These are phyloP conservation scores for Hafferia zeledoni DNA, from an alignment of 2,797 vertebrate genomes.

Conservation along the genomic window DNA sequence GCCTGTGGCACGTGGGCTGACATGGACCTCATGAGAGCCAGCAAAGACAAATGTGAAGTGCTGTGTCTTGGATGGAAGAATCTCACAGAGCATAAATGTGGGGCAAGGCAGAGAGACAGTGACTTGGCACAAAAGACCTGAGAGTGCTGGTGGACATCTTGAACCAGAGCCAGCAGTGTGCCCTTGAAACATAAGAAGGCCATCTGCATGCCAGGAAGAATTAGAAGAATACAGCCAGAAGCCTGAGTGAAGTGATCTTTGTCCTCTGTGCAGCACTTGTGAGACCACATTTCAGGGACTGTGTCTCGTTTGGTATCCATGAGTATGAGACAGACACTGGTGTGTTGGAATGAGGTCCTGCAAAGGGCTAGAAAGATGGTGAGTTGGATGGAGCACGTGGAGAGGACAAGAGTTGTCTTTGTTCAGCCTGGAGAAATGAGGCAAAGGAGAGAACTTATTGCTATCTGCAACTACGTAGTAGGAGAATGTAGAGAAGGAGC, in stretches of 20 bases:
- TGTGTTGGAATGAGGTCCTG: not conserved
- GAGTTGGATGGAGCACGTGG: rapidly evolving
- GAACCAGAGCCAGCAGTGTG: not conserved
- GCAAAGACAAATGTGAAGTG: not conserved
- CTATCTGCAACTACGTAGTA: rapidly evolving
- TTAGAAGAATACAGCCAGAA: not conserved
- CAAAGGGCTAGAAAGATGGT: not conserved
- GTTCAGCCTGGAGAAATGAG: not conserved
- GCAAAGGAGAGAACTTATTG: not conserved
- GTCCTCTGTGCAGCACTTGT: not conserved
- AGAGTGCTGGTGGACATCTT: not conserved
- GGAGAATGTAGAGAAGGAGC: not conserved
- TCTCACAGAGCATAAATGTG: not conserved
- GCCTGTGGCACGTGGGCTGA: not conserved
- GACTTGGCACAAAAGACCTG: not conserved
- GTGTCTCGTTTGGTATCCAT: rapidly evolving
- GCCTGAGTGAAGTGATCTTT: not conserved
- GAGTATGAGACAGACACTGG: rapidly evolving
- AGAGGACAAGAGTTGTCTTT: not conserved
- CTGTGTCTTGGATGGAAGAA: not conserved
- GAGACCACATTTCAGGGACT: not conserved
- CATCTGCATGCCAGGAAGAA: not conserved
- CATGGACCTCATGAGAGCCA: not conserved
- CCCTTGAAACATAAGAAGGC: not conserved
- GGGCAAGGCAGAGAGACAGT: not conserved